Evolutionary conservation across 2,113 vertebrate genomes (phyloP).

Genomic region (Hoplias malabaricus): DNA sequence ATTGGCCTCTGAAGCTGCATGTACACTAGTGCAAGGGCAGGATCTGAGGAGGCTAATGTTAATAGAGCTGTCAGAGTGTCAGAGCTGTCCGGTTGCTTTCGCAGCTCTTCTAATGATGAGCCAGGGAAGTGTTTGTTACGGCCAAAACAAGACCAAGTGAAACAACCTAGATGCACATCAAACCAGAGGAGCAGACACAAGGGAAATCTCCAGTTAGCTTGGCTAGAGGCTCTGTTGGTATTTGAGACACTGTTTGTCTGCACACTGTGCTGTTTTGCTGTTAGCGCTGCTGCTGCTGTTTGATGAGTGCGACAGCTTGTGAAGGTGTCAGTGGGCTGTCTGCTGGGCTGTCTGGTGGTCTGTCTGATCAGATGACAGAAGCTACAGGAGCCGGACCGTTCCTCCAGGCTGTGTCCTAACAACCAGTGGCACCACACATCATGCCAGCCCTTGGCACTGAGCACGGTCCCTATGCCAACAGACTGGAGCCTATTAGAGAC

Average conservation of each 20-base stretch:
- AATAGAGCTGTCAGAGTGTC: not conserved
- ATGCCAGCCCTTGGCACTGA: slow-evolving; percentile 12
- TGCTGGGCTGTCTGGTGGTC: too few species aligned
- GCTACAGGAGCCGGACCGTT: not conserved
- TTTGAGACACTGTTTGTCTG: slow-evolving; percentile 27
- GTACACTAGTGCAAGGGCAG: not conserved
- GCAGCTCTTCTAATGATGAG: not conserved
- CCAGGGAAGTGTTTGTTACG: slow-evolving; percentile 22
- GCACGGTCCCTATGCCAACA: slow-evolving; percentile 25
- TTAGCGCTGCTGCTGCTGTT: slow-evolving; percentile 1
- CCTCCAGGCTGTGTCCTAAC: slow-evolving; percentile 23
- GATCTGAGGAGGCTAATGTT: not conserved
- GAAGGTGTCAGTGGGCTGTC: slow-evolving; percentile 17
- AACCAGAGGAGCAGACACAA: slow-evolving; percentile 31
- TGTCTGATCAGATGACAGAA: slow-evolving; percentile 21
- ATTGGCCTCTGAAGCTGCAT: not conserved
- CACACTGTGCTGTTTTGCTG: slow-evolving; percentile 28
- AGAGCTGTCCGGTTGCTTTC: not conserved
- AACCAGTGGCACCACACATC: not conserved
- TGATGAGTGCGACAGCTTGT: slow-evolving; percentile 36
- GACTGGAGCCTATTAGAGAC: slow-evolving; percentile 38
- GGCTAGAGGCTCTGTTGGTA: slow-evolving; percentile 14
- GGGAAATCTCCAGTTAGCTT: slow-evolving; percentile 40
- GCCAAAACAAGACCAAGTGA: slow-evolving; percentile 24
- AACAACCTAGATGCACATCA: slow-evolving; percentile 6